phyloP scores from a whole-genome alignment of 1,140 invertebrate species.

The Aphelinus certus region DNA sequence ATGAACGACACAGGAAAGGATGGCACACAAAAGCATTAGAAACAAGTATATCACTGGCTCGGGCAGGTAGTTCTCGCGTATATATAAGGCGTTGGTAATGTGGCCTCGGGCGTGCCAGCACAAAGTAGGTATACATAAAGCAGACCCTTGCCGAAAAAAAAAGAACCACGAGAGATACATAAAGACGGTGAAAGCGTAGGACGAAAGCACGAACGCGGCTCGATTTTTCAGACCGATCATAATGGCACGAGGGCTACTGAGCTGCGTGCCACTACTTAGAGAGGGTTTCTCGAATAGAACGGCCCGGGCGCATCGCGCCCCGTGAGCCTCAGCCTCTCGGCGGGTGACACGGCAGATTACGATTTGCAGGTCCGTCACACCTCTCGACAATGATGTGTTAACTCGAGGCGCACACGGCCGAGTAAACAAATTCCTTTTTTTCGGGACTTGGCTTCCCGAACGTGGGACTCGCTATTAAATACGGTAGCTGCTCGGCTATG shows the following conservation, averaged over 20 bases:
- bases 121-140: slow-evolving; percentile 31
- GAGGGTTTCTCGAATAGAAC: slow-evolving; percentile 46
- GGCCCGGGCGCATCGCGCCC: slow-evolving; percentile 40
- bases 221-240: slow-evolving; percentile 33
- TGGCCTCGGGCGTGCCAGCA: slow-evolving; percentile 9
- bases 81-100: slow-evolving; percentile 29
- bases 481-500: too few species aligned
- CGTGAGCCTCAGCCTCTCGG: slow-evolving; percentile 23
- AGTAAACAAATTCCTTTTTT: slow-evolving; percentile 33
- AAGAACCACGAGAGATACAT: slow-evolving; percentile 19
- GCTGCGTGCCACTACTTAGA: slow-evolving; percentile 37
- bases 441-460: too few species aligned
- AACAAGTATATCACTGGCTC: slow-evolving; percentile 17
- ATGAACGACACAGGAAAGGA: background rate
- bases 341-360: slow-evolving; percentile 54
- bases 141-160: slow-evolving; percentile 23
- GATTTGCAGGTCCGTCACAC: slow-evolving; percentile 53
- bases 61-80: slow-evolving; percentile 33
- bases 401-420: slow-evolving; percentile 47
- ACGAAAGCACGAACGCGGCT: slow-evolving; percentile 10
- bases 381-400: slow-evolving; percentile 55
- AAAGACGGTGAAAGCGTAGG: background rate
- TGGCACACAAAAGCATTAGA: slow-evolving; percentile 4
- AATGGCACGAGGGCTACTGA: slow-evolving; percentile 43
- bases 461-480: too few species aligned